phyloP scores from a whole-genome alignment of 2,888 invertebrate genomes.

The Drosophila neonasuta region DNA sequence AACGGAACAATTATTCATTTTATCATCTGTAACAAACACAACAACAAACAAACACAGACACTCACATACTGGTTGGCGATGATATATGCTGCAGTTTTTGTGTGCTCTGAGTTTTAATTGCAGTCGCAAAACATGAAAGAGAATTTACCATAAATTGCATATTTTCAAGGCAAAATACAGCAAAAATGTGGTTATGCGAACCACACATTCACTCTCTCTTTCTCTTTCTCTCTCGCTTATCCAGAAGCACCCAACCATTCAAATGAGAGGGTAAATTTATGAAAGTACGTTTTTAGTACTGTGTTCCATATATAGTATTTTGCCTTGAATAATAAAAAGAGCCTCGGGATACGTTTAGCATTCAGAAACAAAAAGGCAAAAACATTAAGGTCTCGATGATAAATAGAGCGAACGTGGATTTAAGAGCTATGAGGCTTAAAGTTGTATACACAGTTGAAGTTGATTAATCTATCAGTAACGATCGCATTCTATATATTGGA shows the following conservation, averaged over 20 bases:
- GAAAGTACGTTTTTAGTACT: constrained; percentile 55
- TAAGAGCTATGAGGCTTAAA: too few relatives aligned
- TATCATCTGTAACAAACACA: constrained; percentile 40
- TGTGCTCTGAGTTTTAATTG: constrained; percentile 60
- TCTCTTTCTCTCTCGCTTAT: background rate
- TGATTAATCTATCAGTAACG: too few relatives aligned
- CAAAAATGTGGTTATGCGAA: constrained; percentile 54
- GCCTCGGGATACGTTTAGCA: constrained; percentile 69
- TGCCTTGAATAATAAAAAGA: constrained; percentile 35
- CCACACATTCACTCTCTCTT: constrained; percentile 9
- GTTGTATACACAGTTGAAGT: too few relatives aligned
- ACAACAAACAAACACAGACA: constrained; percentile 9
- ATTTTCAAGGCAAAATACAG: constrained; percentile 53
- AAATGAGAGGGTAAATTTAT: constrained; percentile 44
- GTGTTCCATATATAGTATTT: constrained; percentile 14
- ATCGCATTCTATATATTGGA: too few relatives aligned
- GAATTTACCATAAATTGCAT: constrained; percentile 64
- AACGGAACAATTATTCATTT: constrained; percentile 56
- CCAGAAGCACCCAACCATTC: background rate
- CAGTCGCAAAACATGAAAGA: constrained; percentile 56
- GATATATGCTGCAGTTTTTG: constrained; percentile 45
- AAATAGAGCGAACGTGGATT: background rate
- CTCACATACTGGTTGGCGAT: constrained; percentile 13
- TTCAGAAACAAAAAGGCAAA: constrained; percentile 30
- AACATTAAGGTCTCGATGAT: constrained; percentile 11